Percentiles rank a stretch among this genome's conserved stretches.
phyloP scores from a whole-genome alignment of 2,113 vertebrate genomes.

The Procavia capensis region DNA sequence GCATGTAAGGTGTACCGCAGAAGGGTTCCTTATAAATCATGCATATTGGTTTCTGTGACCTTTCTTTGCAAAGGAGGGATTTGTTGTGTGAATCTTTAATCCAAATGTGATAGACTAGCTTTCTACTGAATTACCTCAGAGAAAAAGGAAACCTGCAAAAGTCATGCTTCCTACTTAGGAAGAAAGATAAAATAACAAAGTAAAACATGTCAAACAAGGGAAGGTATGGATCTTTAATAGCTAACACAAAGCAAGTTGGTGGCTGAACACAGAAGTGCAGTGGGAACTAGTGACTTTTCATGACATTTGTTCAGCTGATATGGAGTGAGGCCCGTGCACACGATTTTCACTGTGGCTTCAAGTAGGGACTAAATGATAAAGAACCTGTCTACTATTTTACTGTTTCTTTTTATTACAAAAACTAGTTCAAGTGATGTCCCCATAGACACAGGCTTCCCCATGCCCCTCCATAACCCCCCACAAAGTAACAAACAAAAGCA shows the following conservation, averaged over 20 bases:
- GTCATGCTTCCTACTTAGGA: conserved; percentile 59
- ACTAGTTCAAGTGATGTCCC: neutral
- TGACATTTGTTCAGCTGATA: neutral
- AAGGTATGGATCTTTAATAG: neutral
- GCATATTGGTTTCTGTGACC: conserved; percentile 63
- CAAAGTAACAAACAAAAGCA: neutral
- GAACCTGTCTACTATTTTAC: neutral
- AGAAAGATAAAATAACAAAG: neutral
- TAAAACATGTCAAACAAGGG: conserved; percentile 53
- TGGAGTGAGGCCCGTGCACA: neutral
- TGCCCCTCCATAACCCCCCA: neutral
- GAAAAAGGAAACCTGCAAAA: conserved; percentile 78
- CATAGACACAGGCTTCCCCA: neutral
- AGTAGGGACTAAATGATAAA: neutral
- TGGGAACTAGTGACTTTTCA: neutral
- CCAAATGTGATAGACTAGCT: neutral
- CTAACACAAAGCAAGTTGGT: neutral
- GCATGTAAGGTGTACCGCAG: neutral
- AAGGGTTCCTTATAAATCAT: conserved; percentile 66
- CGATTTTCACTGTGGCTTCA: neutral
- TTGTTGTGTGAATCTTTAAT: conserved; percentile 62
- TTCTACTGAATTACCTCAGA: conserved; percentile 60
- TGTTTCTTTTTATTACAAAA: neutral
- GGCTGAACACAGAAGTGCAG: neutral
- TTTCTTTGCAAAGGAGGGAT: conserved; percentile 71